Evolutionary conservation across 2,888 invertebrate genomes (phyloP), one percentile per base, ranked within the genome.

Genomic region (Latheticus oryzae): DNA sequence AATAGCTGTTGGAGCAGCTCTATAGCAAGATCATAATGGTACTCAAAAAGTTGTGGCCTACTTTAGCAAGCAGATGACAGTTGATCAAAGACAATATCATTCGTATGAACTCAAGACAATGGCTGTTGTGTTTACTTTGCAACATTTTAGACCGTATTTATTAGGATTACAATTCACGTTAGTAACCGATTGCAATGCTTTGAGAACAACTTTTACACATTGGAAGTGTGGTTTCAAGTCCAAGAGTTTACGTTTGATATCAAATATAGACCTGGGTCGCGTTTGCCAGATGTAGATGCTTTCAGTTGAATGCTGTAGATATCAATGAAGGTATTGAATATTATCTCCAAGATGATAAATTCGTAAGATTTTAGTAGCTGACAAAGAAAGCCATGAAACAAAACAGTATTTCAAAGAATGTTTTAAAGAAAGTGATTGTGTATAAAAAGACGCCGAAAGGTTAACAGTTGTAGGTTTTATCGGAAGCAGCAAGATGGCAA

Each of bases 131-230:
- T 68, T 60, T 19, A 66, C 65, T 1, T 16, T 72, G 1, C 15
- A 56, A 13, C 51, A 70, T 37, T 71, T 73, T 51, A 58, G 68
- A 12, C 58, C 60, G 4, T 73, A 71, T 38, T 23, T 73, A 0
- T 53, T 67, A 5, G 68, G 68, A 2, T 56, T 61, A 1, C 28
- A 35, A 2, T 71, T 74, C 33, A 64, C 47, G 2, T 45, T 73
- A 1, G 42, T 67, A 0, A 73, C 71, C 1, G 77, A 78, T 40
- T 76, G 73, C 33, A 67, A 70, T 35, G 64, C 73, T 1, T 24
- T 75, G 0, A 70, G 69, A 17, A 42, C 61, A 0, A 69, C 73
- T 0, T 54, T n/a, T n/a, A n/a, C n/a, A n/a, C n/a, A n/a, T n/a
- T n/a, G n/a, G n/a, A n/a, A n/a, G n/a, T 52, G 60, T 65, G 62